Percentiles rank a stretch among this genome's conserved stretches.
Evolutionary conservation across 1,140 invertebrate species (phyloP).

Genomic region (Colletes gigas): DNA sequence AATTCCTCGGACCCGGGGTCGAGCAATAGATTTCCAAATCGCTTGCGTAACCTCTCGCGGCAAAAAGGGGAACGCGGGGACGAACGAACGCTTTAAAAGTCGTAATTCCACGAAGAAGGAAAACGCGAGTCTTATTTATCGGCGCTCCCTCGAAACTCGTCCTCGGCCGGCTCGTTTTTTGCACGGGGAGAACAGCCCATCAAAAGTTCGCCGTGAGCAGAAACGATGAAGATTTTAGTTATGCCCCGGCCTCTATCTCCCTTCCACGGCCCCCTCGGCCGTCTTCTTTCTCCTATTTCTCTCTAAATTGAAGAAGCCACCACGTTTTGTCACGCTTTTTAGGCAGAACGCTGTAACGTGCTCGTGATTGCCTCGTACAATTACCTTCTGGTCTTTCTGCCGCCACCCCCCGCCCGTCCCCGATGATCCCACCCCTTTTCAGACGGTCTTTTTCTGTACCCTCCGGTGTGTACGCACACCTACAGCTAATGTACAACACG

Average conservation of each 20-base stretch:
- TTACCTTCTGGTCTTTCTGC: slow-evolving; percentile 61
- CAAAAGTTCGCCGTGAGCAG: slow-evolving; percentile 28
- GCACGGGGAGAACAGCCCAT: background rate
- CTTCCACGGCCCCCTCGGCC: background rate
- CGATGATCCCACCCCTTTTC: background rate
- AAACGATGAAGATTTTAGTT: slow-evolving; percentile 69
- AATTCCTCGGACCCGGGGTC: background rate
- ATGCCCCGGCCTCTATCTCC: slow-evolving; percentile 32
- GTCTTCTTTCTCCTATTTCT: slow-evolving; percentile 5
- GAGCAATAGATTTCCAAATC: slow-evolving; percentile 23
- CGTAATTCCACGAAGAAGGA: background rate
- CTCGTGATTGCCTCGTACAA: slow-evolving; percentile 71
- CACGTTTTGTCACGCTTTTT: slow-evolving; percentile 70
- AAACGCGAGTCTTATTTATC: slow-evolving; percentile 14
- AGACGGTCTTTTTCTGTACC: slow-evolving; percentile 32
- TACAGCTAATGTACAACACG: slow-evolving; percentile 63
- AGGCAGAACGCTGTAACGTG: slow-evolving; percentile 68
- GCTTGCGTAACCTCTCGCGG: slow-evolving; percentile 7
- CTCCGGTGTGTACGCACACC: slow-evolving; percentile 51
- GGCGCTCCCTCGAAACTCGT: background rate
- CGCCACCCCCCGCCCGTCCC: background rate
- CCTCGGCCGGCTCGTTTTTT: slow-evolving; percentile 17
- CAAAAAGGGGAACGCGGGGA: background rate
- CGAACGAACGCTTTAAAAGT: background rate
- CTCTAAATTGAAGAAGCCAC: slow-evolving; percentile 54